Percentiles rank a stretch among this genome's conserved stretches.
phyloP scores from a whole-genome alignment of 2,797 vertebrate genomes.

The Carcharodon carcharias region DNA sequence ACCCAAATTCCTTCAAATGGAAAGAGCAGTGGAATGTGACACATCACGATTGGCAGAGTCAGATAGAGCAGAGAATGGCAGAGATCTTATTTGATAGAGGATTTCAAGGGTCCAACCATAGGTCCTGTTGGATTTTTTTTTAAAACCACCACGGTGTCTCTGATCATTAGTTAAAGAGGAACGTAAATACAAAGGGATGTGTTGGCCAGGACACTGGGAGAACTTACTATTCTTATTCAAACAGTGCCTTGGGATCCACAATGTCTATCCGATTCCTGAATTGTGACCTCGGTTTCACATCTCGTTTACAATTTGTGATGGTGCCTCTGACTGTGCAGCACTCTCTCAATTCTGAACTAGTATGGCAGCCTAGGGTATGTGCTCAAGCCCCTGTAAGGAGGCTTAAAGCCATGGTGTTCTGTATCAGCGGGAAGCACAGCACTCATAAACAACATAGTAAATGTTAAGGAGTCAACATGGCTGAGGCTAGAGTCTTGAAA shows the following conservation, averaged over 20 bases:
- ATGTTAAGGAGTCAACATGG: background rate
- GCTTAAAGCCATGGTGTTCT: background rate
- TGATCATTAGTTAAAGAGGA: too few relatives aligned
- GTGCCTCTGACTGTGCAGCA: background rate
- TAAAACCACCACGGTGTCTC: background rate
- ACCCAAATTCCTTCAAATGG: background rate
- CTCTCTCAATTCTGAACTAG: background rate
- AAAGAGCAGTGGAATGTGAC: background rate
- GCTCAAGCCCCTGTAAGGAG: background rate
- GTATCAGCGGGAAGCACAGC: too few relatives aligned
- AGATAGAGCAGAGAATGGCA: background rate
- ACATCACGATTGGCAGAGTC: background rate
- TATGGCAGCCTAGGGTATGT: background rate
- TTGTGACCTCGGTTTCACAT: background rate
- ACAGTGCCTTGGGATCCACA: background rate
- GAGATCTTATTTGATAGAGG: background rate
- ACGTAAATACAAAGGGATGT: background rate
- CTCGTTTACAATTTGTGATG: background rate
- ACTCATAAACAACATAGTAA: background rate
- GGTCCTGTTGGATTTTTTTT: background rate
- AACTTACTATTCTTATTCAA: background rate
- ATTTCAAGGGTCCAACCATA: background rate
- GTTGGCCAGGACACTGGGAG: background rate
- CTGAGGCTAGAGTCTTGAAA: background rate
- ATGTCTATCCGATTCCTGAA: background rate